phyloP scores from a whole-genome alignment of 2,113 vertebrate species.

The Ictalurus punctatus region DNA sequence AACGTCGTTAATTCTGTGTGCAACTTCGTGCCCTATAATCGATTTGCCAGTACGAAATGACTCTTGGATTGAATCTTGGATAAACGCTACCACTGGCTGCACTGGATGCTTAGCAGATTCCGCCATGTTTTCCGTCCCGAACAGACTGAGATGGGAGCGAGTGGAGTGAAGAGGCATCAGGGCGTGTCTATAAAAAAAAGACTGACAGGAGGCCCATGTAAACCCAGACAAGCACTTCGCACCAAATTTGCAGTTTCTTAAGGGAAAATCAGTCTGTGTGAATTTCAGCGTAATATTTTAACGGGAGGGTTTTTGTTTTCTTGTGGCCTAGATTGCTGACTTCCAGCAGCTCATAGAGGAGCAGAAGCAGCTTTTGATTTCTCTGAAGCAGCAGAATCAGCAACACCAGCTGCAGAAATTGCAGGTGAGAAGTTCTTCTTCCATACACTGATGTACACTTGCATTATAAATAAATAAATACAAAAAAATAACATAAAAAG shows the following conservation, averaged over 20 bases:
- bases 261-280: background rate
- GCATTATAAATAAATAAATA: background rate
- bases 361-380: constrained; percentile 82
- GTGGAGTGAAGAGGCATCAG: background rate
- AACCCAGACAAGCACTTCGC: background rate
- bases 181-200: background rate
- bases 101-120: background rate
- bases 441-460: background rate
- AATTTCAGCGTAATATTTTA: background rate
- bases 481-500: no score
- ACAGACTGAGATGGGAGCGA: background rate
- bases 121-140: background rate
- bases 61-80: background rate
- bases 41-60: background rate
- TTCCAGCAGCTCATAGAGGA: constrained; percentile 79
- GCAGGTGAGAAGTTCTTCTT: constrained; percentile 67
- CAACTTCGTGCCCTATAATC: background rate
- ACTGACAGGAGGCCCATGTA: background rate
- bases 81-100: background rate
- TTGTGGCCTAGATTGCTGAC: constrained; percentile 76
- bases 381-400: constrained; percentile 78
- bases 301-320: constrained; percentile 28
- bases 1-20: background rate
- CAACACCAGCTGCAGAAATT: constrained; percentile 76
- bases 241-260: background rate